Percentiles rank a stretch among this genome's conserved stretches.
Conservation (phyloP, 2,113 vertebrate genomes). For the Microcebus griseorufus region DNA sequence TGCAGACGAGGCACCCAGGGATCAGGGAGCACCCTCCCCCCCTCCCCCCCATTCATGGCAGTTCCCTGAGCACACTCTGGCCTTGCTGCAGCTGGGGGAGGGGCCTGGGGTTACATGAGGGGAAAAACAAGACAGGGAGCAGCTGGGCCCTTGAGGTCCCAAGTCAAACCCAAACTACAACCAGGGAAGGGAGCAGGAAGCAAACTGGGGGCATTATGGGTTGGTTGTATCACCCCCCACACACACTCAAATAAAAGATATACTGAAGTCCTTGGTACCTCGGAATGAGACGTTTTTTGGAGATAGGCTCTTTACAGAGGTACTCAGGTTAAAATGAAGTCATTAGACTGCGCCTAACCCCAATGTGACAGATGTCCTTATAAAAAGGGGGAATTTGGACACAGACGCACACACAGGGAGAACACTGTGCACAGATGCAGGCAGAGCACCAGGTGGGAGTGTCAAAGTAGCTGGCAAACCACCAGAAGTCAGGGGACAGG, state of each 20-base stretch:
- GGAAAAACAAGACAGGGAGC: neutral
- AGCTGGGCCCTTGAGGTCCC: neutral
- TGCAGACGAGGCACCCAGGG: neutral
- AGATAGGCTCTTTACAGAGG: neutral
- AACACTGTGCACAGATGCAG: neutral
- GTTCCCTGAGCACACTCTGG: neutral
- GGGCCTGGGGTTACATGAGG: neutral
- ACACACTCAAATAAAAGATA: neutral
- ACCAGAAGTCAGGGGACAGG: no score
- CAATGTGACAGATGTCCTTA: neutral
- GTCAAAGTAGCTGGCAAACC: neutral
- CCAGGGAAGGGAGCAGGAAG: neutral
- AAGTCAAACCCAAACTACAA: neutral
- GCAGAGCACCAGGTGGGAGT: neutral
- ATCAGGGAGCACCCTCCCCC: no score
- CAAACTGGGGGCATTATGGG: neutral
- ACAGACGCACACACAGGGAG: neutral
- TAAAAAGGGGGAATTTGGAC: neutral
- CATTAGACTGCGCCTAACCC: neutral
- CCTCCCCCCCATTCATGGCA: neutral
- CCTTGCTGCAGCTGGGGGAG: neutral
- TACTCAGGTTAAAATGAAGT: neutral
- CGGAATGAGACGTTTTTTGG: slow-evolving; percentile 1
- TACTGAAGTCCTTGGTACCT: neutral
- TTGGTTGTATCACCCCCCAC: neutral